Evolutionary conservation across 2,113 vertebrate genomes (phyloP).

Genomic region (Ptilonorhynchus violaceus): DNA sequence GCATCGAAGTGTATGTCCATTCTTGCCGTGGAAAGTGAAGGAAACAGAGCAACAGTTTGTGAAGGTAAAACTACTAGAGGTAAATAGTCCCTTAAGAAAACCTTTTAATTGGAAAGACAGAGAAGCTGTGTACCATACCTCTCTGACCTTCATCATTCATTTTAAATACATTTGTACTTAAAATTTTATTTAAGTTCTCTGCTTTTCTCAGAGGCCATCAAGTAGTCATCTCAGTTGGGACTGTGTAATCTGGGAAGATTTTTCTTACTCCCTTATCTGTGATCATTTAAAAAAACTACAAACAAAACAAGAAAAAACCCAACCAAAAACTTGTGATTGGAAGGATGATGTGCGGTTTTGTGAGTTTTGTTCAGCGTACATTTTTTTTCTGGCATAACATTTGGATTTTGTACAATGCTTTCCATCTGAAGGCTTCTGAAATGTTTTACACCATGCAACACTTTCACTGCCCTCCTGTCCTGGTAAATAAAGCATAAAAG

Average conservation of each 20-base stretch:
- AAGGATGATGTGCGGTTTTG: background rate
- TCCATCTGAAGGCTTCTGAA: background rate
- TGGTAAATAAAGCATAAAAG: slow-evolving; percentile 9
- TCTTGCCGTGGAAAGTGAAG: background rate
- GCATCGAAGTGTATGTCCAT: background rate
- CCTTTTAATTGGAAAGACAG: background rate
- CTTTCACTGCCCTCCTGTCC: background rate
- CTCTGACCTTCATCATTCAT: background rate
- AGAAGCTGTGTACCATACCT: background rate
- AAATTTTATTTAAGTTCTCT: background rate
- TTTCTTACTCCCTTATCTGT: background rate
- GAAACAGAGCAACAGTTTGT: background rate
- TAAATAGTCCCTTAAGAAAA: background rate
- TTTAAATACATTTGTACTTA: background rate
- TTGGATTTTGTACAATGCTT: background rate
- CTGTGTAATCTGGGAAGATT: background rate
- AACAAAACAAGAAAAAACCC: fast-evolving
- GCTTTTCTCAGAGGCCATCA: background rate
- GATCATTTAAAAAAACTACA: background rate
- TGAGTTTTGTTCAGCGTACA: background rate
- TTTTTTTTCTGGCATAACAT: background rate
- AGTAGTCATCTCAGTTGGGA: background rate
- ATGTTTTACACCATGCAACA: background rate
- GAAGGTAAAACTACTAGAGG: background rate
- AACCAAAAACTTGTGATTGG: background rate